These are phyloP conservation scores for Tribolium castaneum DNA, from an alignment of 1,140 invertebrate genomes.

Conservation along the genomic window DNA sequence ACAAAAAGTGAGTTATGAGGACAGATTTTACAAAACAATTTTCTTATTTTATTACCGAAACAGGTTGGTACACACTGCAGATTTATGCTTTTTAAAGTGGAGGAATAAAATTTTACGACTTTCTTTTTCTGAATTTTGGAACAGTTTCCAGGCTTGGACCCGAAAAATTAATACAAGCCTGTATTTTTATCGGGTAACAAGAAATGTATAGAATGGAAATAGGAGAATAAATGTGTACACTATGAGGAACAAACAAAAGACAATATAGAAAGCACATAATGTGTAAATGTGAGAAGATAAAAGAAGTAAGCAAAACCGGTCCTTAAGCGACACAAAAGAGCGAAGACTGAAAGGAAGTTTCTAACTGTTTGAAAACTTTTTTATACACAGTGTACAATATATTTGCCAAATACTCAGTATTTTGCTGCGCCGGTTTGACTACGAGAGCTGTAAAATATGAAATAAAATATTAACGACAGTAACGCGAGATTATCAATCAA, in stretches of 20 bases:
- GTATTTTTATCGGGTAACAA: neutral
- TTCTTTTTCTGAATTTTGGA: too few species aligned
- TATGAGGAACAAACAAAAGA: neutral
- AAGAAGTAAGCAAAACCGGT: neutral
- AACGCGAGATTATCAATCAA: conserved; percentile 10
- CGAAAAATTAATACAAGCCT: too few species aligned
- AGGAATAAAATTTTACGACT: too few species aligned
- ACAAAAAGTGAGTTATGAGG: too few species aligned
- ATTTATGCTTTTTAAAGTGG: too few species aligned
- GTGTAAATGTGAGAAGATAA: neutral
- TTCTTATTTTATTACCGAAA: neutral
- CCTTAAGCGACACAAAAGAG: neutral
- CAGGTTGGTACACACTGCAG: too few species aligned
- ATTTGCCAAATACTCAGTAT: neutral
- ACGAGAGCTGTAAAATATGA: neutral
- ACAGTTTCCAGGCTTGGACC: too few species aligned
- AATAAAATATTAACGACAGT: conserved; percentile 10
- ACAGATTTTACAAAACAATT: neutral
- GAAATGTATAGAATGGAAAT: neutral
- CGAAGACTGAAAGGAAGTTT: neutral
- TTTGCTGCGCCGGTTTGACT: neutral
- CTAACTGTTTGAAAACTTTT: neutral
- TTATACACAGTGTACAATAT: neutral
- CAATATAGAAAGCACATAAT: neutral
- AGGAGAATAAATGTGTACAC: neutral